Conservation (phyloP, 2,113 vertebrate genomes). For the Phodopus roborovskii region DNA sequence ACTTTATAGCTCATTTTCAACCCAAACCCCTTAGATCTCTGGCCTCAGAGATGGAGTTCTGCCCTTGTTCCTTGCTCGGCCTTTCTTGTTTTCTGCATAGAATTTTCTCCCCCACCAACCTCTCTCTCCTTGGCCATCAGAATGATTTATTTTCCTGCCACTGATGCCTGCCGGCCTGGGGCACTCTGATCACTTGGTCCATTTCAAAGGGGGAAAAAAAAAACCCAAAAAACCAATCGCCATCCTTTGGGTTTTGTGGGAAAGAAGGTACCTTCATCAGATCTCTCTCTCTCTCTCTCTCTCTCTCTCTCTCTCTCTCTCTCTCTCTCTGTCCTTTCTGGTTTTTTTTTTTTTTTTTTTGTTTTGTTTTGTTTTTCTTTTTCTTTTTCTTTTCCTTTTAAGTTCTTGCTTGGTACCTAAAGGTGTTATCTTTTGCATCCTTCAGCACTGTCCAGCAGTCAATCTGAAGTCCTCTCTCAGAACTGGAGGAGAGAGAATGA, state of each 20-base stretch:
- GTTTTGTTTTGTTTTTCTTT: too few species aligned
- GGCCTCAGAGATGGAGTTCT: slow-evolving; percentile 72
- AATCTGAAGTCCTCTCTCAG: slow-evolving; percentile 48
- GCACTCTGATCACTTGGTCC: slow-evolving; percentile 77
- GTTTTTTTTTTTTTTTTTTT: slow-evolving; percentile 43
- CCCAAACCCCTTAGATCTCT: slow-evolving; percentile 81
- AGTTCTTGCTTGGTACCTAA: slow-evolving; percentile 66
- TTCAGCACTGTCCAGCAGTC: slow-evolving; percentile 58
- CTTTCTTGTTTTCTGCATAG: slow-evolving; percentile 83
- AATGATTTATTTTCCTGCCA: slow-evolving; percentile 83
- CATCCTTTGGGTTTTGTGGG: slow-evolving; percentile 50
- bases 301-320: not conserved
- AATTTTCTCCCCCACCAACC: slow-evolving; percentile 74
- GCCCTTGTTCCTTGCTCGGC: slow-evolving; percentile 78
- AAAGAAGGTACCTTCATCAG: slow-evolving; percentile 26
- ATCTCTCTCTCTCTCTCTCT: not conserved
- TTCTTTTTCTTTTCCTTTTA: slow-evolving; percentile 18
- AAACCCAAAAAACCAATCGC: slow-evolving; percentile 37
- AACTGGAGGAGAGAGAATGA: slow-evolving; percentile 17
- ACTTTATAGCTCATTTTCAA: slow-evolving; percentile 85
- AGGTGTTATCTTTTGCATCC: slow-evolving; percentile 71
- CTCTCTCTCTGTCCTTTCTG: slow-evolving; percentile 26
- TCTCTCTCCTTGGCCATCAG: slow-evolving; percentile 75
- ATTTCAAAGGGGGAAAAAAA: slow-evolving; percentile 76
- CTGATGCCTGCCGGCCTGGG: slow-evolving; percentile 70